phyloP scores from a whole-genome alignment of 1,140 invertebrate genomes.

The Glossosoma conforme region DNA sequence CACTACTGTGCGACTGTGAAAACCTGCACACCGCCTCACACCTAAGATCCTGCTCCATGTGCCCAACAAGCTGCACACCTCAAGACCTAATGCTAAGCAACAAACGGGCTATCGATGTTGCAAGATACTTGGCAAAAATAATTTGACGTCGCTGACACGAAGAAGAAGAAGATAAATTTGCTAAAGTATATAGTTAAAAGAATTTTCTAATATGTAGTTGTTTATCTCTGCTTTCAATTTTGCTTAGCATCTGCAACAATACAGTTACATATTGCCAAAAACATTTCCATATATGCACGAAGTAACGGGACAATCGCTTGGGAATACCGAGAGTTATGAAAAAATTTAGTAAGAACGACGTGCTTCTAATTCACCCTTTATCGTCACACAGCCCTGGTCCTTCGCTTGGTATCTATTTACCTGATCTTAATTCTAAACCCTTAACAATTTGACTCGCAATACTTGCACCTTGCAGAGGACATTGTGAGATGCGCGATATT shows the following conservation, averaged over 20 bases:
- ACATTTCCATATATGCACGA: slow-evolving; percentile 15
- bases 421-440: slow-evolving; percentile 29
- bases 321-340: slow-evolving; percentile 13
- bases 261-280: slow-evolving; percentile 12
- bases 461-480: slow-evolving; percentile 14
- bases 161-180: too few species aligned
- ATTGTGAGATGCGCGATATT: background rate
- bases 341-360: slow-evolving; percentile 26
- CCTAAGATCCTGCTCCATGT: too few species aligned
- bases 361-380: slow-evolving; percentile 17
- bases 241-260: slow-evolving; percentile 22
- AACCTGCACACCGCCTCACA: too few species aligned
- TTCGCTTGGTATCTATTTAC: slow-evolving; percentile 17
- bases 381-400: slow-evolving; percentile 6
- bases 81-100: too few species aligned
- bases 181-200: too few species aligned
- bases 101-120: too few species aligned
- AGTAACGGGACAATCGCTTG: slow-evolving; percentile 23
- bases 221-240: background rate
- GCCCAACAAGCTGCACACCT: too few species aligned
- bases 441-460: slow-evolving; percentile 26
- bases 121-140: too few species aligned
- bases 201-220: background rate
- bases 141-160: too few species aligned
- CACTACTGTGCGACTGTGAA: too few species aligned